Base-by-base conservation (phyloP, 2,113 vertebrate species). In the Numida meleagris region DNA sequence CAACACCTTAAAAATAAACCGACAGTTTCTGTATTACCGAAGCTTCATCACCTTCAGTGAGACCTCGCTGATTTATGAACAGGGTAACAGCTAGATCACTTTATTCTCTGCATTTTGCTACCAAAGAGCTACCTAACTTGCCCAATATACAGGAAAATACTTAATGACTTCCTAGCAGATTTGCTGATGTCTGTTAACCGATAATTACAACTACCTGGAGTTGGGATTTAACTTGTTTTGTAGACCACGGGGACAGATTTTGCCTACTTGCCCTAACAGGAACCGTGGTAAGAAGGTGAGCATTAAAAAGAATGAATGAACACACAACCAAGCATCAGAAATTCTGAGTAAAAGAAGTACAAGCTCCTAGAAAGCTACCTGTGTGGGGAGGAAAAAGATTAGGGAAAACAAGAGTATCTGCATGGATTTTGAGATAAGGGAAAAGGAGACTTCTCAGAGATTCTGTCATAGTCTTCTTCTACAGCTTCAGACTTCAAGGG, bases 1-100 rank as follows among this genome's bases (percentile, higher is more conserved):
- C 0, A 2, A 1, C 12, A 43, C 53, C 59, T 29, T 1, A 4
- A 27, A 71, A 82, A 50, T 40, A 53, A 46, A 71, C 46, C 34
- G 7, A 67, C 33, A 51, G 16, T 19, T 74, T 87, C 65, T 40
- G 34, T 34, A 34, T n/a, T 74, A 53, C 17, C 27, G 71, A 73
- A 89, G 61, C 51, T 87, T 57, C 68, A 43, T 42, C 5, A 40
- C 74, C 9, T 45, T 55, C n/a, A 36, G 15, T 62, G 36, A 45
- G 42, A 34, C 29, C n/a, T 86, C 34, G 34, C 31, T 58, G 50
- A 48, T 6, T 74, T 29, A 67, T 1, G 2, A 86, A 73, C 40
- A 68, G 19, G 34, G 12, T 42, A 40, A 10, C 45, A 73, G 51
- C 75, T 75, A 48, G 73, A 74, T 1, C 14, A 25, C 12, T 21